Base-by-base conservation (phyloP, 2,888 invertebrate genomes). In the Gasteruption jaculator region DNA sequence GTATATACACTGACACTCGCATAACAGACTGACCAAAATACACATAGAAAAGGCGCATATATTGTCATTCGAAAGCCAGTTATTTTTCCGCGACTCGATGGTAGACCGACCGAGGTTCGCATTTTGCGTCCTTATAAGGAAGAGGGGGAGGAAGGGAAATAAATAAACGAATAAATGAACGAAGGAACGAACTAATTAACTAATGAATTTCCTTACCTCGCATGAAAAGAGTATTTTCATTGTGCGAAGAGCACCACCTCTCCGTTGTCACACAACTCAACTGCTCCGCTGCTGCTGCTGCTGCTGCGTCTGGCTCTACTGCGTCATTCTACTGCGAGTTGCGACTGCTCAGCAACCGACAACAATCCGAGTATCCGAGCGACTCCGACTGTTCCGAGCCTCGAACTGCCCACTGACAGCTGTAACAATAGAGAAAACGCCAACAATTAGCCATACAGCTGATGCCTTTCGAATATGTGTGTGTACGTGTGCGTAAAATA, bases 321-420 rank as follows among this genome's bases (percentile, higher is more conserved):
- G 68, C 68, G 65, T 65, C 66, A 65, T 68, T 60, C 52, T 60
- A 53, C 48, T 50, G 52, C 48, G 52, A 56, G 50, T 50, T 52
- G 52, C 45, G 7, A 24, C 35, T 31, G 15, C 19, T 44, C 36
- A 52, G 48, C 50, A 45, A 53, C 47, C 49, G 50, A 50, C 46
- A 45, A 48, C 18, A 30, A 11, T 14, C n/a, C 18, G 32, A 24
- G 21, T 27, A 25, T 8, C 20, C 27, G 10, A 19, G 34, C 19
- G 16, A 32, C 31, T 21, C 37, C 30, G 22, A 22, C 29, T n/a
- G 31, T 20, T 19, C 30, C 16, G 18, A 22, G 18, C 40, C 41
- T 35, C 22, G 18, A 34, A 33, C 20, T 22, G 33, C 25, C 51
- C 49, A 43, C 44, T 39, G 43, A 44, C 45, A 51, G 49, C 48